phyloP scores from a whole-genome alignment of 2,888 invertebrate genomes.

The Neria commutata region DNA sequence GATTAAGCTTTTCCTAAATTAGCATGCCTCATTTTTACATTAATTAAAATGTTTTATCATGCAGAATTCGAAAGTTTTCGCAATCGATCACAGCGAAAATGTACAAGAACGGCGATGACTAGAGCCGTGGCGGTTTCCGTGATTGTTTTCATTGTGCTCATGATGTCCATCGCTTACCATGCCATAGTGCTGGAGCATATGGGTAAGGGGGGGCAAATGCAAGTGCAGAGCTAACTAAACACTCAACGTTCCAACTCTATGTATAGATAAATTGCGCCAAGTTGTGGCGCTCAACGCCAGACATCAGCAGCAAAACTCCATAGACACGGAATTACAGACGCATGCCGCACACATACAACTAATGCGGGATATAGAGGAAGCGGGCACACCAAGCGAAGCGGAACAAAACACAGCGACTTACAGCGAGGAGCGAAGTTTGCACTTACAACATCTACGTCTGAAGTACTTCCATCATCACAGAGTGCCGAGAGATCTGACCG shows the following conservation, averaged over 20 bases:
- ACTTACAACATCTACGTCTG: constrained; percentile 35
- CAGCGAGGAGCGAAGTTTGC: constrained; percentile 30
- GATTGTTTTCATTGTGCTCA: constrained; percentile 40
- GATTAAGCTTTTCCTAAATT: neutral
- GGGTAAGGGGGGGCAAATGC: constrained; percentile 40
- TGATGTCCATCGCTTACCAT: constrained; percentile 49
- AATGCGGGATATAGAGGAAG: constrained; percentile 15
- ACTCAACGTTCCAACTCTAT: too few relatives aligned
- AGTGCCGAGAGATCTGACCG: constrained; percentile 29
- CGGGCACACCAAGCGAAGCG: constrained; percentile 3
- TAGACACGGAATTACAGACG: constrained; percentile 23
- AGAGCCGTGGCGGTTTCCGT: constrained; percentile 40
- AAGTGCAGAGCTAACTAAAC: neutral
- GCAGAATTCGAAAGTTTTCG: constrained; percentile 36
- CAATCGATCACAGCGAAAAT: constrained; percentile 34
- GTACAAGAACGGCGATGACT: constrained; percentile 31
- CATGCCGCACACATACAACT: constrained; percentile 30
- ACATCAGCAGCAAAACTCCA: constrained; percentile 32
- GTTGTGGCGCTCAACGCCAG: constrained; percentile 37
- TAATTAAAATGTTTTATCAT: neutral
- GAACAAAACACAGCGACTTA: constrained; percentile 9
- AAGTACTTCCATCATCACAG: constrained; percentile 31
- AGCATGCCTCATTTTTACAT: neutral
- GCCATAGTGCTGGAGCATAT: constrained; percentile 47
- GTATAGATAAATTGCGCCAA: constrained; percentile 43